Evolutionary conservation across 2,888 invertebrate species (phyloP).

Genomic region (Thysanoteuthis rhombus): DNA sequence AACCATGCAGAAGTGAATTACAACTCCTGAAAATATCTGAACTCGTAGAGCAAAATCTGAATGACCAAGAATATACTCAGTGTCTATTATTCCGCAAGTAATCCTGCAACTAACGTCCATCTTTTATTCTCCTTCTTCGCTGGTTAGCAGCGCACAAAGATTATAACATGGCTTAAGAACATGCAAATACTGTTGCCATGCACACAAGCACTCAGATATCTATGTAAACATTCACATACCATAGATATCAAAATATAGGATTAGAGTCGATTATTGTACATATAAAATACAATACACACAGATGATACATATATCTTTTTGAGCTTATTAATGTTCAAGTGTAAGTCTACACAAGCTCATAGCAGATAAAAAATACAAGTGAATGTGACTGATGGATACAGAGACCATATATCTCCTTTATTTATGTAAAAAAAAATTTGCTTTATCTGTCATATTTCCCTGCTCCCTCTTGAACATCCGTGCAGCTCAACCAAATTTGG

Average conservation of each 20-base stretch:
- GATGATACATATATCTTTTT: too few relatives aligned
- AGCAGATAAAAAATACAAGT: too few relatives aligned
- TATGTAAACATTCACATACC: neutral
- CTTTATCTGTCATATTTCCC: too few relatives aligned
- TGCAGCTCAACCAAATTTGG: too few relatives aligned
- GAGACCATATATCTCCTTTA: too few relatives aligned
- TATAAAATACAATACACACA: too few relatives aligned
- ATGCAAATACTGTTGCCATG: neutral
- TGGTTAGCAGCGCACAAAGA: neutral
- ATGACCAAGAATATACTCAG: neutral
- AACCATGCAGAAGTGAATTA: neutral
- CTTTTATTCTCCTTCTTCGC: neutral
- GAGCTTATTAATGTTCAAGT: too few relatives aligned
- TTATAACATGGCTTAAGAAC: neutral
- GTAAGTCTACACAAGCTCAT: too few relatives aligned
- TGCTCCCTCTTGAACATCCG: too few relatives aligned
- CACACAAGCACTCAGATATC: neutral
- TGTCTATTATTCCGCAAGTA: neutral
- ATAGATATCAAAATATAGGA: neutral
- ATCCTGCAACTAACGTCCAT: neutral
- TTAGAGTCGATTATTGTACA: neutral
- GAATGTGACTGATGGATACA: too few relatives aligned
- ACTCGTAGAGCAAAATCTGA: neutral
- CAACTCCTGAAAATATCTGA: neutral
- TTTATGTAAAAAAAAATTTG: too few relatives aligned